Evolutionary conservation across 2,888 invertebrate species (phyloP), one percentile per base, ranked within the genome.

Genomic region (Ceraclea dissimilis): DNA sequence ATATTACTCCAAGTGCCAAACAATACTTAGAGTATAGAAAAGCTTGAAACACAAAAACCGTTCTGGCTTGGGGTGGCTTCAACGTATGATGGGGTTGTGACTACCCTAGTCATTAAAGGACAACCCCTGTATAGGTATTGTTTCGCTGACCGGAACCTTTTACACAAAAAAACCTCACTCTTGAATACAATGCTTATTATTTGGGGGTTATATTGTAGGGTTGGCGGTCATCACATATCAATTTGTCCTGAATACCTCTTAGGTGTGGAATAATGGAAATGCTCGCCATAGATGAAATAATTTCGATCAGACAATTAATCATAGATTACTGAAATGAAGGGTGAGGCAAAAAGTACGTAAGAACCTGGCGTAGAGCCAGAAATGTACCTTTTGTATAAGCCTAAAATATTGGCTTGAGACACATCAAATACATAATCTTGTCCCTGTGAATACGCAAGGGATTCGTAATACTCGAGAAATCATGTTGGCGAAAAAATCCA

Each of bases 21-120:
- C 55, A 60, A 56, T 56, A 58, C 53, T 54, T 51, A 57, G 51
- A 43, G 43, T 49, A 39, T 39, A 39, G 39, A 39, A 39, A 39
- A 39, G 39, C 39, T 39, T 39, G 39, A 13, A 8, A 39, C 13
- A 39, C 39, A 39, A 39, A 39, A 39, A 39, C 13, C 16, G 39
- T 39, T 39, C 2, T 39, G 16, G 39, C 39, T 39, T 16, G 13
- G 39, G 39, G 39, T 39, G 13, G 2, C 16, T 39, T 39, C 39
- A 39, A 39, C 13, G 13, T 39, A 39, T 39, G 39, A 39, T 16
- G 39, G 26, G 39, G 39, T 13, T 39, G 39, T 39, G 13, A 39
- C 39, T 39, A 39, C 39, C 39, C 39, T 16, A 39, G 39, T 39
- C 39, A 39, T 39, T 39, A 39, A 39, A 39, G 39, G 39, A 39